Percentiles rank a stretch among this genome's conserved stretches.
These are phyloP conservation scores for Marisa cornuarietis DNA, from an alignment of 1,140 invertebrate species.

Conservation along the genomic window DNA sequence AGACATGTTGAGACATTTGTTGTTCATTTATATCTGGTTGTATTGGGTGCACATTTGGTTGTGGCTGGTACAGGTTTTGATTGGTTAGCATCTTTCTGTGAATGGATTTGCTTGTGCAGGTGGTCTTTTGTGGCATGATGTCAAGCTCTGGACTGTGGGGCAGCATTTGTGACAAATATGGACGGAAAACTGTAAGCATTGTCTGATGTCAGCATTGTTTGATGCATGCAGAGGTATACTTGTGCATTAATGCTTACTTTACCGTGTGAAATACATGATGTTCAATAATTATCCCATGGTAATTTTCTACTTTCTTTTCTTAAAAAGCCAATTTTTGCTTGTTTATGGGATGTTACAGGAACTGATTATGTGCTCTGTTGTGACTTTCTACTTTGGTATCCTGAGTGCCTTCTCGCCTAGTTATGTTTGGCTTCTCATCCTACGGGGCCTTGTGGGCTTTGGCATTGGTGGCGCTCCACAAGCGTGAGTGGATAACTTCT, in stretches of 20 bases:
- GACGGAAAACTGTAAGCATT: slow-evolving; percentile 80
- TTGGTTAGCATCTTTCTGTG: too few species aligned
- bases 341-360: slow-evolving; percentile 72
- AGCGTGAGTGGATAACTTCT: slow-evolving; percentile 78
- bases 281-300: background rate
- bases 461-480: slow-evolving; percentile 96
- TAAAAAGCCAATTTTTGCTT: background rate
- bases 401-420: slow-evolving; percentile 90
- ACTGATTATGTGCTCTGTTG: slow-evolving; percentile 84
- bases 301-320: background rate
- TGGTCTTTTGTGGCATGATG: slow-evolving; percentile 97
- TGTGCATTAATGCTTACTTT: too few species aligned
- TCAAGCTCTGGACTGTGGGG: slow-evolving; percentile 95
- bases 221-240: background rate
- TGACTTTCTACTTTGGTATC: slow-evolving; percentile 91
- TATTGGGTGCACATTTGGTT: too few species aligned
- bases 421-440: slow-evolving; percentile 88
- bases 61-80: too few species aligned
- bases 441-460: slow-evolving; percentile 92
- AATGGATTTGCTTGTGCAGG: slow-evolving; percentile 68
- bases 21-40: too few species aligned
- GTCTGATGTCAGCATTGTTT: background rate
- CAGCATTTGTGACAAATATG: slow-evolving; percentile 93
- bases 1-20: too few species aligned
- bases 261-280: background rate